These are phyloP conservation scores for Halictus quadricinctus DNA, from an alignment of 2,888 invertebrate genomes.

Conservation along the genomic window DNA sequence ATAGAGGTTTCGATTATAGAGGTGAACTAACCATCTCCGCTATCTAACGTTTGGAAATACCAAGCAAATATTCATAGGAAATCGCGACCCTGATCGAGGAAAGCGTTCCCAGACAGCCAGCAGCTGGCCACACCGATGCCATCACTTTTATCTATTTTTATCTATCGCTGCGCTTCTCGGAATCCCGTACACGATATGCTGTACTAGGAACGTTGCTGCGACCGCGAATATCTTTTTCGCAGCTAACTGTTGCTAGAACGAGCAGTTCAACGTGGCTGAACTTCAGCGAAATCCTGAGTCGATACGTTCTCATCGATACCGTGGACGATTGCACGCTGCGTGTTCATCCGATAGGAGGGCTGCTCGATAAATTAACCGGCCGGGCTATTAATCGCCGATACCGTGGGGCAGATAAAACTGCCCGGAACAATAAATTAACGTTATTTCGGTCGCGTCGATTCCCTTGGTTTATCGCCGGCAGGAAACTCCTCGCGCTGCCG, in stretches of 20 bases:
- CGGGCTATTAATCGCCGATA: conserved; percentile 41
- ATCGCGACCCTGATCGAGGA: conserved; percentile 46
- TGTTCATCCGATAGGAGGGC: neutral
- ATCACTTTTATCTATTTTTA: conserved; percentile 56
- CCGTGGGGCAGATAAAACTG: conserved; percentile 32
- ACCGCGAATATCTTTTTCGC: conserved; percentile 21
- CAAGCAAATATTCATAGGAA: too few species aligned
- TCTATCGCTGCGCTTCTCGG: conserved; percentile 44
- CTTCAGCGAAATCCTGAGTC: neutral
- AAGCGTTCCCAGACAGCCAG: conserved; percentile 51
- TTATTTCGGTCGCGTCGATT: conserved; percentile 33
- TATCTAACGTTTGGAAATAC: too few species aligned
- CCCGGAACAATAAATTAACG: conserved; percentile 38
- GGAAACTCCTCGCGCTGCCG: neutral
- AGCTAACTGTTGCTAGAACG: neutral
- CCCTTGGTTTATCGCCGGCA: conserved; percentile 4
- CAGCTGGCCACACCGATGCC: conserved; percentile 21
- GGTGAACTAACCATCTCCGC: too few species aligned
- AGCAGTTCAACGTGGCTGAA: neutral
- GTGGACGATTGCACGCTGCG: conserved; percentile 23
- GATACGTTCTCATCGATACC: conserved; percentile 4
- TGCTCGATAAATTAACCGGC: conserved; percentile 43
- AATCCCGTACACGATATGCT: conserved; percentile 31
- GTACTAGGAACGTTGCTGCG: conserved; percentile 8
- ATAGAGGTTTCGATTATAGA: too few species aligned